Percentiles rank a stretch among this genome's conserved stretches.
Conservation (phyloP, 2,888 invertebrate species). For the Xestobium rufovillosum region DNA sequence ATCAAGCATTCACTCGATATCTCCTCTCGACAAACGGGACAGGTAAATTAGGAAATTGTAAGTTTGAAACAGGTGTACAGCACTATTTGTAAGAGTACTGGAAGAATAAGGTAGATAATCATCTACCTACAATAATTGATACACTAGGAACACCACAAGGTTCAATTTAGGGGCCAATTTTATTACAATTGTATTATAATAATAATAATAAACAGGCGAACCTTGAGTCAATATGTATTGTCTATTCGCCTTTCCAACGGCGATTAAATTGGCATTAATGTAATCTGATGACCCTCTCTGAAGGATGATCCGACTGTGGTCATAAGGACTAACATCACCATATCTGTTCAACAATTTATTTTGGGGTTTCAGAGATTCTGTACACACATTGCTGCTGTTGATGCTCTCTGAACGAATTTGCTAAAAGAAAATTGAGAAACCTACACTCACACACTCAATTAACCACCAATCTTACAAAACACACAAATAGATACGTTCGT, state of each 20-base stretch:
- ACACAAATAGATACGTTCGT: too few relatives aligned
- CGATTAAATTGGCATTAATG: conserved; percentile 90
- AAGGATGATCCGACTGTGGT: conserved; percentile 82
- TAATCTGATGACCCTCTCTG: conserved; percentile 71
- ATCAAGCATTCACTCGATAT: too few relatives aligned
- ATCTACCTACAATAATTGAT: too few relatives aligned
- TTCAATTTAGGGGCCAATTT: too few relatives aligned
- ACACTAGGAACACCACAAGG: too few relatives aligned
- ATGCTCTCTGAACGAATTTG: conserved; percentile 65
- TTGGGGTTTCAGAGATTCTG: conserved; percentile 67
- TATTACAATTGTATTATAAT: too few relatives aligned
- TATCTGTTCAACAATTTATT: conserved; percentile 85
- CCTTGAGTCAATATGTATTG: conserved; percentile 94
- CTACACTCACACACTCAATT: neutral
- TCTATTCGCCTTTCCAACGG: conserved; percentile 75
- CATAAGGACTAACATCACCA: conserved; percentile 92
- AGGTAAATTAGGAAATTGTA: too few relatives aligned
- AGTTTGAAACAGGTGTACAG: too few relatives aligned
- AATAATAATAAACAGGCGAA: too few relatives aligned
- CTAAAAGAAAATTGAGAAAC: conserved; percentile 46
- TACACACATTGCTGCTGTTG: conserved; percentile 53
- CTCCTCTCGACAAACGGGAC: too few relatives aligned
- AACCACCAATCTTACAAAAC: neutral
- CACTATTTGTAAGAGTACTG: too few relatives aligned
- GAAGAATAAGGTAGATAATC: too few relatives aligned